A percentile compares a stretch with the other conserved stretches of the same genome.
These are phyloP conservation scores for Fopius arisanus DNA, from an alignment of 1,140 invertebrate species.

Conservation along the genomic window DNA sequence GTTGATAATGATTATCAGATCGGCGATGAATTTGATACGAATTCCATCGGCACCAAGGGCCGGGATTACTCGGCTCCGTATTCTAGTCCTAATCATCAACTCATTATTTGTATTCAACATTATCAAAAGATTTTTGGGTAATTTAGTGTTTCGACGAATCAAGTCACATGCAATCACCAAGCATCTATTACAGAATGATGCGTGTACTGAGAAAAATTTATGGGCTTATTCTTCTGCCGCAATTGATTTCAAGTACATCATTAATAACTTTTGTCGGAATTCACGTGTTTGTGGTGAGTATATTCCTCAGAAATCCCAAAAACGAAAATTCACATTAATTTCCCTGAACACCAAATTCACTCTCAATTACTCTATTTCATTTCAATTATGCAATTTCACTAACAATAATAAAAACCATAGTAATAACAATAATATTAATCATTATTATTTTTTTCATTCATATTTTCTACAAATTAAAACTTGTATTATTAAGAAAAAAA, in stretches of 20 bases:
- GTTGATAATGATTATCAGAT: background rate
- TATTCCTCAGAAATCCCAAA: too few relatives aligned
- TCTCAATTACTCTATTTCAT: too few relatives aligned
- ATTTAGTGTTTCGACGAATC: background rate
- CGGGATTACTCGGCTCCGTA: background rate
- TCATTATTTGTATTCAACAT: background rate
- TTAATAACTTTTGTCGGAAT: background rate
- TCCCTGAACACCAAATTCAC: too few relatives aligned
- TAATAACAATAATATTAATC: too few relatives aligned
- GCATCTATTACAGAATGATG: background rate
- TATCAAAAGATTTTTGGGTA: background rate
- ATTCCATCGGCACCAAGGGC: too few relatives aligned
- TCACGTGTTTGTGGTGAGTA: background rate
- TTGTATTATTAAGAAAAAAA: too few relatives aligned
- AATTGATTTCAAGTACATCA: background rate
- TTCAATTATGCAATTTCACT: too few relatives aligned
- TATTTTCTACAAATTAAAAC: too few relatives aligned
- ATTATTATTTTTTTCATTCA: too few relatives aligned
- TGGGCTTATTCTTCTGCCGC: background rate
- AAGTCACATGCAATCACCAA: background rate
- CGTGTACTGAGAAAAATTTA: background rate
- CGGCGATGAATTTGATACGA: background rate
- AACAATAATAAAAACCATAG: too few relatives aligned
- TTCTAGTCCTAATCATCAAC: background rate
- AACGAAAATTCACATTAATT: background rate